A percentile compares a stretch with the other conserved stretches of the same genome.
Conservation (phyloP, 2,797 vertebrate species). For the Telmatherina bonti region DNA sequence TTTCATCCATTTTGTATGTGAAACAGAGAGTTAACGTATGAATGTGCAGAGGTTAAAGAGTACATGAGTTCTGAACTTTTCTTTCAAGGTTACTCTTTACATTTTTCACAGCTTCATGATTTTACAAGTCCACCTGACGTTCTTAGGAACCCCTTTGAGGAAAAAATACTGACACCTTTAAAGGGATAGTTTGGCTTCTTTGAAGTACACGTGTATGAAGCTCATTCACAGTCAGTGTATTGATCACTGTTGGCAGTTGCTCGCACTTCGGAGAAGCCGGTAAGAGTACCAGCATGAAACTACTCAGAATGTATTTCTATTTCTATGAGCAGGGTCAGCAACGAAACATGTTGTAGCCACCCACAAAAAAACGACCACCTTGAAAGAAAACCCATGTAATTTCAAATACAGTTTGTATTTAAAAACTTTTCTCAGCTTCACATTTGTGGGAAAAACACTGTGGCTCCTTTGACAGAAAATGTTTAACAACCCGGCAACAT, state of each 20-base stretch:
- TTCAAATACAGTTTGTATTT: too few relatives aligned
- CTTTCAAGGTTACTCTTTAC: constrained; percentile 1
- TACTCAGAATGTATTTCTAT: not conserved
- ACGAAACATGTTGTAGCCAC: not conserved
- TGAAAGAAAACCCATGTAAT: not conserved
- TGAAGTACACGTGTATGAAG: not conserved
- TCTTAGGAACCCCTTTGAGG: not conserved
- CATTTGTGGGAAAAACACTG: not conserved
- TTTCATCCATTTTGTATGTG: not conserved
- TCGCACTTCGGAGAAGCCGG: not conserved
- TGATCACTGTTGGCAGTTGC: constrained; percentile 15
- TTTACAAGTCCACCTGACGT: not conserved
- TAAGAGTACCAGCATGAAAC: not conserved
- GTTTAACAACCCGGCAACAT: not conserved
- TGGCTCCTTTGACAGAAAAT: not conserved
- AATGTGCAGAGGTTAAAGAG: not conserved
- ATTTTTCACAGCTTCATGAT: not conserved
- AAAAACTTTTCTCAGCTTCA: not conserved
- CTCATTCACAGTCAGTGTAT: constrained; percentile 6
- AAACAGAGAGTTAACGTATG: not conserved
- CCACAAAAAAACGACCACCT: not conserved
- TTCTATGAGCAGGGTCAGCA: not conserved
- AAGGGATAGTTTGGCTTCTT: constrained; percentile 3
- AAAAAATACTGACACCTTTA: not conserved
- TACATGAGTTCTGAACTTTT: not conserved